A percentile compares a stretch with the other conserved stretches of the same genome.
These are phyloP conservation scores for Clistopyga incitator DNA, from an alignment of 2,888 invertebrate species.

Conservation along the genomic window DNA sequence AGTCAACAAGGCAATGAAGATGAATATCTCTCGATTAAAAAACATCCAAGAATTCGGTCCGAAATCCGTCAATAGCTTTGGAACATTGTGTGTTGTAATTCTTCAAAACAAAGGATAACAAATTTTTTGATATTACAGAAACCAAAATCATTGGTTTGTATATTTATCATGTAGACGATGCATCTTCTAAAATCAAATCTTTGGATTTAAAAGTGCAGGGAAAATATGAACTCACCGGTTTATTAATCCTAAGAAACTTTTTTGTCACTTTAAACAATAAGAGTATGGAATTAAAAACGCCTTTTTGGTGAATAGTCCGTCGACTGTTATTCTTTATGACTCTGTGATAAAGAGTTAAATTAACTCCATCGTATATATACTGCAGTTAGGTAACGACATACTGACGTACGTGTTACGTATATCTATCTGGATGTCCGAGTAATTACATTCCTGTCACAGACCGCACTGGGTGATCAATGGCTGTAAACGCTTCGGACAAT, in stretches of 20 bases:
- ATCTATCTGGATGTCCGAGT: constrained; percentile 40
- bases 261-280: too few relatives aligned
- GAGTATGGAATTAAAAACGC: too few relatives aligned
- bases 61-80: not conserved
- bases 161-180: too few relatives aligned
- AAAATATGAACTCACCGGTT: too few relatives aligned
- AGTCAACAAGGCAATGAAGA: not conserved
- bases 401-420: constrained; percentile 8
- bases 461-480: constrained; percentile 60
- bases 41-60: not conserved
- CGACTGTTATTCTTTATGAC: not conserved
- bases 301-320: not conserved
- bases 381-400: constrained; percentile 22
- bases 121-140: too few relatives aligned
- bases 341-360: not conserved
- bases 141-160: too few relatives aligned
- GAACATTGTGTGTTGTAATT: too few relatives aligned
- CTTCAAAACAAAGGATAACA: too few relatives aligned
- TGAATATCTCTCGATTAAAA: not conserved
- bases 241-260: too few relatives aligned
- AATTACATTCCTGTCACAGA: constrained; percentile 67
- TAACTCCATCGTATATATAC: constrained; percentile 1
- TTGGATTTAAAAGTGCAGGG: too few relatives aligned
- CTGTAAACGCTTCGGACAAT: constrained; percentile 57
- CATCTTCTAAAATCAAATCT: too few relatives aligned